These are phyloP conservation scores for Chloroclystis v-ata DNA, from an alignment of 2,888 invertebrate species.

Conservation along the genomic window DNA sequence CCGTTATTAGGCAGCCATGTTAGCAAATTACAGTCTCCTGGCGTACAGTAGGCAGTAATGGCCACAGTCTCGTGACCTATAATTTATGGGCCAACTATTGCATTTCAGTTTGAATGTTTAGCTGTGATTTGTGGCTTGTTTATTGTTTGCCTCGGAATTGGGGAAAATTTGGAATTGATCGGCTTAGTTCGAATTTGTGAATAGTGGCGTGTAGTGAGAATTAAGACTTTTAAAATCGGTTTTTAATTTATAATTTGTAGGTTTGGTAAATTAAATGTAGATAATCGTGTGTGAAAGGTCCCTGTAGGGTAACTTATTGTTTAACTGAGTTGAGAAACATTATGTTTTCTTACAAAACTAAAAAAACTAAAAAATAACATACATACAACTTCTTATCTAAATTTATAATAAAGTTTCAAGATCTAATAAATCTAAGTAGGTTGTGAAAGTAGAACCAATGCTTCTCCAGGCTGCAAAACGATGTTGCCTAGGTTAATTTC, in stretches of 20 bases:
- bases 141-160: constrained; percentile 5
- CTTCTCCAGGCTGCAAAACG: constrained; percentile 45
- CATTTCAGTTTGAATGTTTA: constrained; percentile 13
- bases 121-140: constrained; percentile 15
- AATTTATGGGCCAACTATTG: constrained; percentile 15
- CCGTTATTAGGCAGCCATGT: constrained; percentile 16
- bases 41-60: constrained; percentile 6
- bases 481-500: constrained; percentile 31
- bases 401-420: no score
- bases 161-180: background rate
- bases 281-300: no score
- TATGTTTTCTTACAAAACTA: no score
- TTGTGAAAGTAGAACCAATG: constrained; percentile 39
- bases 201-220: background rate
- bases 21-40: constrained; percentile 10
- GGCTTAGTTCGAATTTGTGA: background rate
- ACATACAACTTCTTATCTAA: no score
- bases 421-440: constrained; percentile 22
- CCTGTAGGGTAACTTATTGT: no score
- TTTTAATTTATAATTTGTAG: no score
- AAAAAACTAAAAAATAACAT: no score
- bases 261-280: no score
- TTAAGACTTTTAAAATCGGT: no score
- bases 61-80: constrained; percentile 13
- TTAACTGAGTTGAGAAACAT: no score